A percentile compares a stretch with the other conserved stretches of the same genome.
Conservation (phyloP, 2,797 vertebrate genomes). For the Alfaro cultratus region DNA sequence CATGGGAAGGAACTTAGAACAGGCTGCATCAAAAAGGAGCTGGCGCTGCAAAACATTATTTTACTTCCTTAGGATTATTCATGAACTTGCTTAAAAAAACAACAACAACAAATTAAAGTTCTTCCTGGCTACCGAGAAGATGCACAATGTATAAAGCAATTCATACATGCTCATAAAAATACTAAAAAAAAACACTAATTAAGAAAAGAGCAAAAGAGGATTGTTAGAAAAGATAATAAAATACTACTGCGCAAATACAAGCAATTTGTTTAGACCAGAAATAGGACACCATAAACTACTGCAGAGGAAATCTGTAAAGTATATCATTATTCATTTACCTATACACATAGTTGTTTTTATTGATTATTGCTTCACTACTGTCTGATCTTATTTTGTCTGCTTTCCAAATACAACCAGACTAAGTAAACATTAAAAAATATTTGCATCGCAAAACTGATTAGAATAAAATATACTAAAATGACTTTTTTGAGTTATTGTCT, state of each 20-base stretch:
- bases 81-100: neutral
- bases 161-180: neutral
- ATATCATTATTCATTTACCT: neutral
- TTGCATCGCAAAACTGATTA: neutral
- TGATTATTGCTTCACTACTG: neutral
- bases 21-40: neutral
- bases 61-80: neutral
- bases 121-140: neutral
- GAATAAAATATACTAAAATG: neutral
- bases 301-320: neutral
- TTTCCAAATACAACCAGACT: neutral
- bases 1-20: neutral
- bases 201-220: neutral
- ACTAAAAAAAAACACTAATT: neutral
- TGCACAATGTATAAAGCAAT: neutral
- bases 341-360: neutral
- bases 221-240: neutral
- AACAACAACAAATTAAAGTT: neutral
- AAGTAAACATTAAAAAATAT: neutral
- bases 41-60: neutral
- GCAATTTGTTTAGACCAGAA: neutral
- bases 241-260: neutral
- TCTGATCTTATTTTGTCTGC: neutral
- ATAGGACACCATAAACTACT: neutral
- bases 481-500: neutral